Conservation (phyloP, 1,140 invertebrate genomes). For the Heliconius himera region DNA sequence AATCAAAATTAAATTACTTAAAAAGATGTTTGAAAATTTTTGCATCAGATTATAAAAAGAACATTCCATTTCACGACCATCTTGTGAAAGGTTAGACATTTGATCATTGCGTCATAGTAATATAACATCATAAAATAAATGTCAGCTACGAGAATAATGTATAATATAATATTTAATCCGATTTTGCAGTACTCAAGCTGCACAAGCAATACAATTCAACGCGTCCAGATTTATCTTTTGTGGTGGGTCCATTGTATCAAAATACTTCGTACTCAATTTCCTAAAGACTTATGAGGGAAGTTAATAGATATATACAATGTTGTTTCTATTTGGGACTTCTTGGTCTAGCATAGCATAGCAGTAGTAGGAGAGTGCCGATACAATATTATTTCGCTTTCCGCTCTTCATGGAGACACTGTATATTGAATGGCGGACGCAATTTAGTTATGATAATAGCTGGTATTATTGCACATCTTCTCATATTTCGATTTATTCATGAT, state of each 20-base stretch:
- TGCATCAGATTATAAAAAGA: too few species aligned
- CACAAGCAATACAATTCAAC: background rate
- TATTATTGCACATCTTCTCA: too few species aligned
- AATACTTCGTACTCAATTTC: slow-evolving; percentile 9
- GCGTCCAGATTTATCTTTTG: slow-evolving; percentile 2
- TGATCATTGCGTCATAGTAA: background rate
- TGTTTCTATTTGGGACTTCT: background rate
- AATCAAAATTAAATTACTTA: too few species aligned
- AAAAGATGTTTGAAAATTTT: too few species aligned
- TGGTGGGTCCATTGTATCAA: background rate
- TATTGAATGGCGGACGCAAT: too few species aligned
- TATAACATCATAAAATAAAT: background rate
- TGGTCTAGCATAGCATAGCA: background rate
- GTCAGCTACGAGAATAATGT: background rate
- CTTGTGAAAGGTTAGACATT: background rate
- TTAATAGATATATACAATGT: background rate
- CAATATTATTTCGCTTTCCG: too few species aligned
- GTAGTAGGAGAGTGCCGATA: too few species aligned
- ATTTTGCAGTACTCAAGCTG: background rate
- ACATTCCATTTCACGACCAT: background rate
- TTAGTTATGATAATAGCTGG: too few species aligned
- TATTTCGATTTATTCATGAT: too few species aligned
- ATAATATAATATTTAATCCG: slow-evolving; percentile 8
- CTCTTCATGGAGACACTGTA: too few species aligned
- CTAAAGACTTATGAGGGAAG: background rate